Evolutionary conservation across 2,888 invertebrate species (phyloP).

Genomic region (Thera obeliscata): DNA sequence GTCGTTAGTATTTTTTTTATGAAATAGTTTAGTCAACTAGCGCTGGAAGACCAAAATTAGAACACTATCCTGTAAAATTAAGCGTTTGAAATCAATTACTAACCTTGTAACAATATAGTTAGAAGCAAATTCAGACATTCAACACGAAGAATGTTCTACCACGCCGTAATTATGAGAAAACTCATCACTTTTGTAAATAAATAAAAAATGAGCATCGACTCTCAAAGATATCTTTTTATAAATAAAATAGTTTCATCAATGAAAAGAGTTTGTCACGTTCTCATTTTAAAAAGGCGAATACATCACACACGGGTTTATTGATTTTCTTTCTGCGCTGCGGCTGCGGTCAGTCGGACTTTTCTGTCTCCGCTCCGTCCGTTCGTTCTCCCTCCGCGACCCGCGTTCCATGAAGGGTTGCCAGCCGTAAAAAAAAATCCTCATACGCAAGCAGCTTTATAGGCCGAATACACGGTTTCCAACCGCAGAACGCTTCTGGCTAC

Average conservation of each 20-base stretch:
- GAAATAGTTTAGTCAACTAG: conserved; percentile 50
- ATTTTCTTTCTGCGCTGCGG: conserved; percentile 60
- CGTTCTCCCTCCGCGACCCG: too few relatives aligned
- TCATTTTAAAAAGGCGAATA: conserved; percentile 83
- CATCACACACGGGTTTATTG: conserved; percentile 80
- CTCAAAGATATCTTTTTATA: conserved; percentile 76
- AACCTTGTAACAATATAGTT: conserved; percentile 75
- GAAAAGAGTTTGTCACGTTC: conserved; percentile 81
- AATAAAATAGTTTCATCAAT: conserved; percentile 78
- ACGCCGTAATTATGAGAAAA: conserved; percentile 83
- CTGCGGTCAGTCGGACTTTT: not conserved
- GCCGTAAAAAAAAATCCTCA: too few relatives aligned
- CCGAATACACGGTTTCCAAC: too few relatives aligned
- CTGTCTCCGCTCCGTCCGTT: too few relatives aligned
- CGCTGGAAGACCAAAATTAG: conserved; percentile 4
- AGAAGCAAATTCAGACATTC: conserved; percentile 74
- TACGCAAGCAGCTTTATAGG: too few relatives aligned
- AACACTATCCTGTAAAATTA: conserved; percentile 25
- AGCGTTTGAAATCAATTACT: conserved; percentile 57
- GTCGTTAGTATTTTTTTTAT: conserved; percentile 71
- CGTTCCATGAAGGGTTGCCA: too few relatives aligned
- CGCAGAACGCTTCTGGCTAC: too few relatives aligned
- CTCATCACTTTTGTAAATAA: conserved; percentile 83
- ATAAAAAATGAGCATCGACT: conserved; percentile 84
- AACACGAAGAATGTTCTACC: conserved; percentile 80